These are phyloP conservation scores for Antedon mediterranea DNA, from an alignment of 53 echinoderm and acorn worm species.

Conservation along the genomic window DNA sequence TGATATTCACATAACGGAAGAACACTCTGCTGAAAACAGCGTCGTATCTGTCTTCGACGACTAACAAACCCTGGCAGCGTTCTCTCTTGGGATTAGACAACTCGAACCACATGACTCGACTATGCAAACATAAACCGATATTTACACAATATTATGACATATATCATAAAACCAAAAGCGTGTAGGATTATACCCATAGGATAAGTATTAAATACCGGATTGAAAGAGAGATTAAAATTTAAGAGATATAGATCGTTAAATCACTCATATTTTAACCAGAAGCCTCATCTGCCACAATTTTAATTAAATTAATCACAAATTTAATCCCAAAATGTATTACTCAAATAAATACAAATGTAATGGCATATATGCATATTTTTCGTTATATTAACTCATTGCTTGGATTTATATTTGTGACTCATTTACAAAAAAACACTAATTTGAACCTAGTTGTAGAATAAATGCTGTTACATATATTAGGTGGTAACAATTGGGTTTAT, in stretches of 20 bases:
- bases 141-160: neutral
- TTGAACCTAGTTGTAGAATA: no score
- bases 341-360: no score
- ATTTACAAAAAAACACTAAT: no score
- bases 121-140: neutral
- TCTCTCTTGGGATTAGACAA: neutral
- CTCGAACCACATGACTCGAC: neutral
- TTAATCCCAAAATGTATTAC: neutral
- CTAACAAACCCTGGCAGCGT: neutral
- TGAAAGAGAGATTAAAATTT: neutral
- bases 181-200: neutral
- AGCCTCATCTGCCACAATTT: neutral
- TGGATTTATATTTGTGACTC: no score
- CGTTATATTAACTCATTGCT: no score
- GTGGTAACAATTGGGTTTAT: no score
- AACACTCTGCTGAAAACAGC: neutral
- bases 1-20: neutral
- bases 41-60: neutral
- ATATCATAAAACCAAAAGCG: neutral
- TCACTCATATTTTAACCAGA: neutral
- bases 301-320: neutral
- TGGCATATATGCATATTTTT: no score
- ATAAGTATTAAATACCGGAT: neutral
- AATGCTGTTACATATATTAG: no score
- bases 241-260: neutral